Percentiles rank a stretch among this genome's conserved stretches.
phyloP scores from a whole-genome alignment of 53 echinoderm and acorn worm species.

The Glandiceps talaboti region DNA sequence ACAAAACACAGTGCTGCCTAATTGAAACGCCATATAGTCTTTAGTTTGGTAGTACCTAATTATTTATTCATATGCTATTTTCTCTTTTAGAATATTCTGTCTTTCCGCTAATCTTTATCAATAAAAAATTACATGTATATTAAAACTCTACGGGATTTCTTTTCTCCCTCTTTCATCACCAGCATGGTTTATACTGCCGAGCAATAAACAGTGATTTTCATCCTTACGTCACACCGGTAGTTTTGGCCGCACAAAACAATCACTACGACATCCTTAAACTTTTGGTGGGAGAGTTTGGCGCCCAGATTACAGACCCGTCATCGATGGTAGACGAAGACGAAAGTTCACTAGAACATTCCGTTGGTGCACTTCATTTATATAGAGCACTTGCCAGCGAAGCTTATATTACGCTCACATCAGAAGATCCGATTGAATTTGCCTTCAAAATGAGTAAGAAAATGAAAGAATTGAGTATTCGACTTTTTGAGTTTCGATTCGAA shows the following conservation, averaged over 20 bases:
- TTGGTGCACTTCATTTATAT: conserved; percentile 4
- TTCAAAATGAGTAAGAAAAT: conserved; percentile 3
- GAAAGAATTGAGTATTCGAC: conserved; percentile 1
- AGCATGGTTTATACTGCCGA: background rate
- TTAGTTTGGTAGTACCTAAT: no score
- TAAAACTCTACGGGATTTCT: no score
- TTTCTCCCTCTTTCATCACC: no score
- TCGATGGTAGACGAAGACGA: background rate
- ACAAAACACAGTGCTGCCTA: no score
- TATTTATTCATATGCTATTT: no score
- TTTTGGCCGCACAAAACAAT: conserved; percentile 8
- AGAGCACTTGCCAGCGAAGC: conserved; percentile 3
- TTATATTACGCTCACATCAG: conserved; percentile 3
- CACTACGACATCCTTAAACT: conserved; percentile 9
- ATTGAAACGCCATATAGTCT: no score
- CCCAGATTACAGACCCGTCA: background rate
- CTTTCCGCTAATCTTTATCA: no score
- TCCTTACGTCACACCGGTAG: conserved; percentile 4
- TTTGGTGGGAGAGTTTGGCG: conserved; percentile 4
- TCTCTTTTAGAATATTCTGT: no score
- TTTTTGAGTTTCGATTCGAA: conserved; percentile 4
- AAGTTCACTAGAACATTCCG: background rate
- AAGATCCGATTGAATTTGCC: background rate
- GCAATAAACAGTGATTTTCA: conserved; percentile 3
- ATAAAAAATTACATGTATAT: no score